These are phyloP conservation scores for Oncorhynchus clarkii DNA, from an alignment of 2,113 vertebrate species.

Conservation along the genomic window DNA sequence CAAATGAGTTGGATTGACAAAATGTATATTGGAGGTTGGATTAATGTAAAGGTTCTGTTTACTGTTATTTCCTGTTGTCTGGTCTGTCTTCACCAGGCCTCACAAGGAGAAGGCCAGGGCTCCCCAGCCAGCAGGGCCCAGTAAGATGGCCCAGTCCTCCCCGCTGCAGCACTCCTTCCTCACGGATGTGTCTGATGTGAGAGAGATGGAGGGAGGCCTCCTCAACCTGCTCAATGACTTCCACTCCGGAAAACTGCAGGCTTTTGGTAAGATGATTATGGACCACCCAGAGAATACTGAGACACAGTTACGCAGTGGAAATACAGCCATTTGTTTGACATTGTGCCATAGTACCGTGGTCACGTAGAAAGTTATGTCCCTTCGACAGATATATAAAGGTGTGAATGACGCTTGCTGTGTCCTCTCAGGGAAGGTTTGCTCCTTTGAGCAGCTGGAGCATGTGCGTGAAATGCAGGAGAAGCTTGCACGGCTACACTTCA, in stretches of 20 bases:
- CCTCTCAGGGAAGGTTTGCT: conserved; percentile 87
- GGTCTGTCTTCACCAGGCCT: conserved; percentile 59
- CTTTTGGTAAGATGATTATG: conserved; percentile 81
- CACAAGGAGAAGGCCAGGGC: conserved; percentile 84
- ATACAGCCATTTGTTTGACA: conserved; percentile 4
- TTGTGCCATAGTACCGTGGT: neutral
- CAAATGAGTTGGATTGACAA: no score
- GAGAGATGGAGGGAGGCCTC: conserved; percentile 95
- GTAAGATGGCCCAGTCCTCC: conserved; percentile 74
- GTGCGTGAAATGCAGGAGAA: conserved; percentile 98
- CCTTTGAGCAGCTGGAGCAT: conserved; percentile 93
- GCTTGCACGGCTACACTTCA: conserved; percentile 92
- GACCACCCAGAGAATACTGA: conserved; percentile 38
- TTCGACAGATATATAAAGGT: neutral
- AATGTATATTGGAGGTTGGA: neutral
- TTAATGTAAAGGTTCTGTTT: neutral
- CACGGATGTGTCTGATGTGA: conserved; percentile 91
- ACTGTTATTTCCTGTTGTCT: neutral
- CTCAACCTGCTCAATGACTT: conserved; percentile 94
- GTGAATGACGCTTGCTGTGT: neutral
- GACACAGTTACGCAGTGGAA: conserved; percentile 17
- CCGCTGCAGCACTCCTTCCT: conserved; percentile 94
- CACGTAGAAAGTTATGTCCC: neutral
- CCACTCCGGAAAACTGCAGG: conserved; percentile 94
- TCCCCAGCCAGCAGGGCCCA: conserved; percentile 75